A percentile compares a stretch with the other conserved stretches of the same genome.
Conservation (phyloP, 2,113 vertebrate species). For the Hiodon alosoides region DNA sequence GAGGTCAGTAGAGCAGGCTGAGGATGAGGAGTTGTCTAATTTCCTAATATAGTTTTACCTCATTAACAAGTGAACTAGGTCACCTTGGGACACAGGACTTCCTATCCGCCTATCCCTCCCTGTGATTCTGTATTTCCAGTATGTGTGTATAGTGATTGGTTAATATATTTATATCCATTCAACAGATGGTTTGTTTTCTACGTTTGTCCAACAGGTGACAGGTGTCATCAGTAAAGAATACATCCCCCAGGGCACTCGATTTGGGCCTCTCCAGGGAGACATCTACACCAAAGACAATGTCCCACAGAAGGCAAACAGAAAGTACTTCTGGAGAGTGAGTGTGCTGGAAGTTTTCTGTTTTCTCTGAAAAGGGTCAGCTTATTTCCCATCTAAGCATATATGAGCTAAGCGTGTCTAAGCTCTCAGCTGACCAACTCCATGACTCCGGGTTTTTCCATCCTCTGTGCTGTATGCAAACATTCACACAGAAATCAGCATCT, state of each 20-base stretch:
- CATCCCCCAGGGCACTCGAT: conserved; percentile 66
- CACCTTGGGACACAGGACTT: conserved; percentile 25
- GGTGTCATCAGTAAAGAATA: conserved; percentile 70
- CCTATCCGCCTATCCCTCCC: background rate
- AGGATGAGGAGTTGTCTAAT: conserved; percentile 46
- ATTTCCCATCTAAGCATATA: background rate
- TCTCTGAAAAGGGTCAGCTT: no score
- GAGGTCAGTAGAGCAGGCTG: conserved; percentile 47
- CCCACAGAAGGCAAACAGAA: conserved; percentile 61
- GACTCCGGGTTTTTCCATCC: no score
- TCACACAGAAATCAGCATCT: no score
- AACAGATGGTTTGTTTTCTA: background rate
- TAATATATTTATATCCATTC: background rate
- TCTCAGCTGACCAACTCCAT: no score
- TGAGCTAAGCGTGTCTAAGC: background rate
- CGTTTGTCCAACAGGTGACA: conserved; percentile 53
- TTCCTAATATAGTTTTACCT: conserved; percentile 44
- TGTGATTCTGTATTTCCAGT: background rate
- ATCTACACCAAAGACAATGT: conserved; percentile 66
- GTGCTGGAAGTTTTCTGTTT: background rate
- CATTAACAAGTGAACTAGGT: conserved; percentile 47
- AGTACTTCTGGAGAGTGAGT: conserved; percentile 73
- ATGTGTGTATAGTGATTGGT: background rate
- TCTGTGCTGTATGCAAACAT: background rate
- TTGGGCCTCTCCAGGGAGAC: conserved; percentile 63